These are phyloP conservation scores for Philhelius pedissequus DNA, from an alignment of 2,888 invertebrate species.

Conservation along the genomic window DNA sequence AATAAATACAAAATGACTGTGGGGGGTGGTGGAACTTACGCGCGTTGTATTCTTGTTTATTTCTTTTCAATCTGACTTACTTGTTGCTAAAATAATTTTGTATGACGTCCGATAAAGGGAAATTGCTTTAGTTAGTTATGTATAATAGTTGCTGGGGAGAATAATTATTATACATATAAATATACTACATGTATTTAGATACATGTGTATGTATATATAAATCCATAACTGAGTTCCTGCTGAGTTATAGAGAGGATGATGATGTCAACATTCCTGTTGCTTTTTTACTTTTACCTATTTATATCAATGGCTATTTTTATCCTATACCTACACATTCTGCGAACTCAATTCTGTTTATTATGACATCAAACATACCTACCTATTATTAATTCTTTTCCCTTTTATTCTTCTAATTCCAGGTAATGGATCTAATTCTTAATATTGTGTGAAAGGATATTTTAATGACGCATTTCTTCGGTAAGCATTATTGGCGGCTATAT, in stretches of 20 bases:
- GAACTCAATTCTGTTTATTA: neutral
- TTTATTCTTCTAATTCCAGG: slow-evolving; percentile 37
- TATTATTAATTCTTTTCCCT: slow-evolving; percentile 2
- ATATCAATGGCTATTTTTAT: neutral
- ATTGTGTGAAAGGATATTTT: slow-evolving; percentile 30
- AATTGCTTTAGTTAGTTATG: neutral
- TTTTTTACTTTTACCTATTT: neutral
- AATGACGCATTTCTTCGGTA: slow-evolving; percentile 17
- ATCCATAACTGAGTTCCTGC: no score
- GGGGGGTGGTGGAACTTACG: neutral
- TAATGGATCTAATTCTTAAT: slow-evolving; percentile 38
- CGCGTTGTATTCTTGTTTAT: slow-evolving; percentile 33
- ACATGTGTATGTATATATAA: no score
- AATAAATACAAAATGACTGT: neutral
- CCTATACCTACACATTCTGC: neutral
- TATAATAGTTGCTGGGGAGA: neutral
- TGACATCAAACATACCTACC: neutral
- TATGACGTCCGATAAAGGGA: neutral
- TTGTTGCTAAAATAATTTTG: slow-evolving; percentile 53
- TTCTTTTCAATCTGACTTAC: slow-evolving; percentile 48
- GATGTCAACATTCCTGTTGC: slow-evolving; percentile 17
- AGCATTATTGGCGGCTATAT: neutral
- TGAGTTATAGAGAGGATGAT: neutral
- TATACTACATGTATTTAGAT: no score
- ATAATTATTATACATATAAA: neutral